Percentiles rank a stretch among this genome's conserved stretches.
Conservation (phyloP, 2,113 vertebrate genomes). For the Scomber colias region DNA sequence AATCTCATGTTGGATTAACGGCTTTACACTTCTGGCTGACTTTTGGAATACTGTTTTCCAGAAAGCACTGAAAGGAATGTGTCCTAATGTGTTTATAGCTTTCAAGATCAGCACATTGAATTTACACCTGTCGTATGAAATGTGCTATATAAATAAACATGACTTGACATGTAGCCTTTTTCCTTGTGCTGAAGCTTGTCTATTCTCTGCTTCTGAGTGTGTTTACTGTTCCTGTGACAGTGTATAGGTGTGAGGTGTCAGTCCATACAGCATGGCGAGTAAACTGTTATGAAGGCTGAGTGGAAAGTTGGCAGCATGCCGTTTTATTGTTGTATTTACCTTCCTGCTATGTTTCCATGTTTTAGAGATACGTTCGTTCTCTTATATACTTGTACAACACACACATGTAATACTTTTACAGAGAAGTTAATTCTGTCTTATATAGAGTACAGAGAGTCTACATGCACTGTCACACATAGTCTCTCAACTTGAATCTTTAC, state of each 20-base stretch:
- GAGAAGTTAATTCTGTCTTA: background rate
- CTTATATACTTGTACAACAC: background rate
- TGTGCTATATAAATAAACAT: too few relatives aligned
- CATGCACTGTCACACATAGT: background rate
- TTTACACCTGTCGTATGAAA: too few relatives aligned
- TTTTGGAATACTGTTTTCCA: slow-evolving; percentile 17
- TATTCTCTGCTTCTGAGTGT: slow-evolving; percentile 45
- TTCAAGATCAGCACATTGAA: background rate
- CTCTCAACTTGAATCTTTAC: slow-evolving; percentile 18
- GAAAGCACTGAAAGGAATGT: background rate
- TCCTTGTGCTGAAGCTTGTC: slow-evolving; percentile 12
- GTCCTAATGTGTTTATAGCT: background rate
- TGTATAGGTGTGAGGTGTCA: slow-evolving; percentile 78
- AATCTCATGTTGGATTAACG: slow-evolving; percentile 1
- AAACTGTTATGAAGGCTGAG: slow-evolving; percentile 84
- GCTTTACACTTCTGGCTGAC: slow-evolving; percentile 1
- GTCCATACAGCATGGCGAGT: slow-evolving; percentile 69
- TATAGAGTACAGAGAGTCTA: slow-evolving; percentile 7
- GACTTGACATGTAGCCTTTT: slow-evolving; percentile 4
- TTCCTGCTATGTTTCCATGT: slow-evolving; percentile 42
- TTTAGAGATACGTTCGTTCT: slow-evolving; percentile 35
- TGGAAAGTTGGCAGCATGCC: slow-evolving; percentile 82
- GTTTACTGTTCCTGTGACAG: slow-evolving; percentile 76
- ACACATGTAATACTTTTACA: background rate
- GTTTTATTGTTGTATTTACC: slow-evolving; percentile 66